phyloP scores from a whole-genome alignment of 2,113 vertebrate genomes.

The Oxyruncus cristatus region DNA sequence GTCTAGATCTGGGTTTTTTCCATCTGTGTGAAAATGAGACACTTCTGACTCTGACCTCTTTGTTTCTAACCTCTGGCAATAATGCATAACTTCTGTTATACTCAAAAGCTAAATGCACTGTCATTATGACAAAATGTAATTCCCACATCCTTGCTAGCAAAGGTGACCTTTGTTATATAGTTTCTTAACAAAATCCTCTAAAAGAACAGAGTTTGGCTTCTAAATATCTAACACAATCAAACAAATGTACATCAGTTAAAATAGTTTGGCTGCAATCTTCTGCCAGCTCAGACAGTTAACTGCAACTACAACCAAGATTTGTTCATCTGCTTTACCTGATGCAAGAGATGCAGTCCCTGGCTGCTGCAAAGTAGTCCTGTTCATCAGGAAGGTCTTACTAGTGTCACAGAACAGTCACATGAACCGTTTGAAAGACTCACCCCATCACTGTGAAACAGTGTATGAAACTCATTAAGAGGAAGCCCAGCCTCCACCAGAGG shows the following conservation, averaged over 20 bases:
- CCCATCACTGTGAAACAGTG: background rate
- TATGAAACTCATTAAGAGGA: background rate
- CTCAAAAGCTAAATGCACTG: slow-evolving; percentile 9
- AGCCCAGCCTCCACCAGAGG: background rate
- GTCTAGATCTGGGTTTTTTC: background rate
- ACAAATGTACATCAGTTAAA: background rate
- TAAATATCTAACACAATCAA: background rate
- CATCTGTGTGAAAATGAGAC: background rate
- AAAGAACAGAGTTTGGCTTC: background rate
- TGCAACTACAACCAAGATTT: background rate
- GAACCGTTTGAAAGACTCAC: background rate
- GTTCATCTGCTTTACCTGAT: background rate
- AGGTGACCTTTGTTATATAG: slow-evolving; percentile 8
- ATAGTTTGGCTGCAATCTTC: background rate
- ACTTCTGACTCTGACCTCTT: background rate
- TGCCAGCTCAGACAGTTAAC: background rate
- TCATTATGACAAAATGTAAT: slow-evolving; percentile 9
- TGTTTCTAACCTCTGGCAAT: background rate
- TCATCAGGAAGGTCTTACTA: background rate
- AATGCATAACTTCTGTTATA: background rate
- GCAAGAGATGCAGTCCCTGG: background rate
- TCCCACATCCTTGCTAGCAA: background rate
- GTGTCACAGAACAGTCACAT: background rate
- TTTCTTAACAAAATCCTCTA: background rate
- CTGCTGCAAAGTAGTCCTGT: background rate